A percentile compares a stretch with the other conserved stretches of the same genome.
Evolutionary conservation across 2,797 vertebrate species (phyloP).

Genomic region (Clarias pachynema): DNA sequence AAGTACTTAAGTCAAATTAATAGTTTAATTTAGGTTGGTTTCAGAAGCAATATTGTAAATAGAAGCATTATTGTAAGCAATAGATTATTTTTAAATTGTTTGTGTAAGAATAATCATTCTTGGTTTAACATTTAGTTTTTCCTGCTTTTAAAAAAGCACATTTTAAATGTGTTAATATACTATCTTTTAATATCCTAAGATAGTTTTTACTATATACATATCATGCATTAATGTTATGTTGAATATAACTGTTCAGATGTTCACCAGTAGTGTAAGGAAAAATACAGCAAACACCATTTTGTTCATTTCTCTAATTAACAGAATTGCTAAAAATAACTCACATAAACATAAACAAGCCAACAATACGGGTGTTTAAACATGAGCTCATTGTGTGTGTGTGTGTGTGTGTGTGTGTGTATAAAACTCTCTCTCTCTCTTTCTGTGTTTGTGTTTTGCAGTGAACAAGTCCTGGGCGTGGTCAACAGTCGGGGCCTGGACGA

Average conservation of each 20-base stretch:
- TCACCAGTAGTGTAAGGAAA: not conserved
- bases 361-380: not conserved
- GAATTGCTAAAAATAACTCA: not conserved
- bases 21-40: not conserved
- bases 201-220: not conserved
- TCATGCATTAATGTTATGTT: not conserved
- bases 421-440: not conserved
- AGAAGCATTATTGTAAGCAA: no score
- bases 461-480: slow-evolving; percentile 77
- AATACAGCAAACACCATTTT: not conserved
- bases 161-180: not conserved
- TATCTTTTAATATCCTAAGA: not conserved
- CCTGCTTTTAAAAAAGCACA: not conserved
- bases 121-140: not conserved
- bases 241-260: not conserved
- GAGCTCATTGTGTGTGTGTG: not conserved
- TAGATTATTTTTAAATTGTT: not conserved
- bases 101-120: not conserved
- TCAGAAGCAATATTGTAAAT: not conserved
- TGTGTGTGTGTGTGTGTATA: not conserved
- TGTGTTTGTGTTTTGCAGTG: slow-evolving; percentile 59
- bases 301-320: not conserved
- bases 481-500: slow-evolving; percentile 77
- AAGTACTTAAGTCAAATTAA: not conserved
- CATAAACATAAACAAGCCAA: not conserved